Evolutionary conservation across 2,888 invertebrate species (phyloP), one percentile per base, ranked within the genome.

Genomic region (Metallyticus violacea): DNA sequence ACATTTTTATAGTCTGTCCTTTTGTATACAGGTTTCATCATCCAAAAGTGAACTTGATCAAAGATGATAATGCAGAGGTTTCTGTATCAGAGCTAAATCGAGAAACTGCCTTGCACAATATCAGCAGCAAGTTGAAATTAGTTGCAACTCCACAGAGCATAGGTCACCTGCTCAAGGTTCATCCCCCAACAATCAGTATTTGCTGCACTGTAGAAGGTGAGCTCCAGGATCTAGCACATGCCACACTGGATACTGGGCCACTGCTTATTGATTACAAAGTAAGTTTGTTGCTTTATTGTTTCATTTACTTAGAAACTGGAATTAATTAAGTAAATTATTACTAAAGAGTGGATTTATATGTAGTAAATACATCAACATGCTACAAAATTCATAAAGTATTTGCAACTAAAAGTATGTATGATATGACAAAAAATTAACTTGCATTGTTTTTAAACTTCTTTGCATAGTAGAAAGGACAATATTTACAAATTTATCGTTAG

Each of bases 151-250:
- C 89, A 82, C 89, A 90, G 62, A 90, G 91, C 88, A 91, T 92
- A 84, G 89, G 89, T 87, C 89, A 90, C 62, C 89, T 92, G 81
- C 85, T 92, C 22, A 79, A 89, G 26, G 88, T 90, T 15, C 91
- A 89, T 87, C 91, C 91, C 26, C 91, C 91, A n/a, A 91, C 90
- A 89, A 89, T 92, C 29, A 91, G 90, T 88, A 88, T 92, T 62
- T 90, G 89, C 62, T 90, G 91, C 88, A 85, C 88, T 7, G 89
- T 88, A n/a, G 87, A 81, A 79, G 87, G 86, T 82, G 85, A 88
- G 28, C 90, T 89, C 88, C 88, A 87, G 77, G 90, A 88, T 85
- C 86, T 91, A 22, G 91, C 90, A 22, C 89, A 90, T 87, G 88
- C 89, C 7, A 76, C 89, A 40, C 88, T 91, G 29, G 90, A 91